Percentiles rank a stretch among this genome's conserved stretches.
These are phyloP conservation scores for Argentina silus DNA, from an alignment of 2,797 vertebrate species.

Conservation along the genomic window DNA sequence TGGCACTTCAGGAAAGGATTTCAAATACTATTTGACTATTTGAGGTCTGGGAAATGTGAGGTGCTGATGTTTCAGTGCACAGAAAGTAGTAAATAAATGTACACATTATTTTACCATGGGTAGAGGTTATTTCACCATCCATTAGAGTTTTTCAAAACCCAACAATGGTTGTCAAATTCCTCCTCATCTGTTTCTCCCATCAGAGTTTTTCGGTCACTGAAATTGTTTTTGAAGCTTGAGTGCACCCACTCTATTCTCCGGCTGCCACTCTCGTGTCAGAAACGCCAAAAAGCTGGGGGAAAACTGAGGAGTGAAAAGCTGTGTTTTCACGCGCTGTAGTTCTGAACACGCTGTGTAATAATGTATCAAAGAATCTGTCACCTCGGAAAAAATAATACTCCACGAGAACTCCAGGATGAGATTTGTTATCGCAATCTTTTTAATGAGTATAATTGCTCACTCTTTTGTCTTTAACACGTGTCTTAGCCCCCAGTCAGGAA, in stretches of 20 bases:
- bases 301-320: slow-evolving; percentile 2
- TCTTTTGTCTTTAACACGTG: slow-evolving; percentile 3
- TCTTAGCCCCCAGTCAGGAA: background rate
- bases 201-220: slow-evolving; percentile 4
- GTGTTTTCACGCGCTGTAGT: background rate
- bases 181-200: background rate
- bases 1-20: no score
- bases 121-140: background rate
- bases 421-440: slow-evolving; percentile 23
- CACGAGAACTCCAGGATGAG: background rate
- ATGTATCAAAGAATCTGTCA: slow-evolving; percentile 19
- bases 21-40: no score
- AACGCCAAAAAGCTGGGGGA: slow-evolving; percentile 22
- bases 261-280: slow-evolving; percentile 34
- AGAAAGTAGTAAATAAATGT: no score
- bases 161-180: slow-evolving; percentile 3
- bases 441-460: slow-evolving; percentile 5
- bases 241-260: slow-evolving; percentile 17
- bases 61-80: no score
- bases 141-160: background rate
- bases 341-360: slow-evolving; percentile 11
- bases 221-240: slow-evolving; percentile 17
- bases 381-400: slow-evolving; percentile 16
- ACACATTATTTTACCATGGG: no score
- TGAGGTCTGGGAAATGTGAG: no score